phyloP scores from a whole-genome alignment of 2,113 vertebrate genomes.

The Ammospiza caudacuta region DNA sequence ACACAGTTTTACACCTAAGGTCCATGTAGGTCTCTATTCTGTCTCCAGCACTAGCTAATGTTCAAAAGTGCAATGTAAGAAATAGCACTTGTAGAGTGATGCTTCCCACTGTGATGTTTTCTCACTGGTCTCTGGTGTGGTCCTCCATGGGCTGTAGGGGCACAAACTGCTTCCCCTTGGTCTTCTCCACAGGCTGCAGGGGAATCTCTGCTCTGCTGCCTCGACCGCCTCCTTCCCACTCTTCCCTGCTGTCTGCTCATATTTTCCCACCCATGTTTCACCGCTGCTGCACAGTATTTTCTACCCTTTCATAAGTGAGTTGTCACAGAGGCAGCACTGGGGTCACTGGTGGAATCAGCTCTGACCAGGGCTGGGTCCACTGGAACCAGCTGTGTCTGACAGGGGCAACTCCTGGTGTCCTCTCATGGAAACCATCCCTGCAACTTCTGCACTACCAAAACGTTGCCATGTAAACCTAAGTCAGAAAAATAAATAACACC shows the following conservation, averaged over 20 bases:
- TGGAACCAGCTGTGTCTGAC: not conserved
- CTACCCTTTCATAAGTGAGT: not conserved
- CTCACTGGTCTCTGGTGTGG: not conserved
- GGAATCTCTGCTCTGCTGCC: not conserved
- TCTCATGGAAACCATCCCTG: not conserved
- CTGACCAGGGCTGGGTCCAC: accelerated
- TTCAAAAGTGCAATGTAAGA: not conserved
- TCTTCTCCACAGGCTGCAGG: not conserved
- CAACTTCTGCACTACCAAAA: accelerated
- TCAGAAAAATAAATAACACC: not conserved
- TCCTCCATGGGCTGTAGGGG: not conserved
- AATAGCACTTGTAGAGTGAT: not conserved
- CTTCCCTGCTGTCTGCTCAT: not conserved
- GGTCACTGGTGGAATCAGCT: accelerated
- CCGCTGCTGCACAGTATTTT: not conserved
- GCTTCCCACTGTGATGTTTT: not conserved
- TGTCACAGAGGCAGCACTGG: not conserved
- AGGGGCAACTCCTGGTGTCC: not conserved
- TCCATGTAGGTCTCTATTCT: not conserved
- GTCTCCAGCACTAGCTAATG: not conserved
- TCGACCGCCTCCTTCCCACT: not conserved
- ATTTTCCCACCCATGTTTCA: not conserved
- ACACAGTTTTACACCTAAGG: not conserved
- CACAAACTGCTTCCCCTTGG: not conserved
- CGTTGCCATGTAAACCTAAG: not conserved